Base-by-base conservation (phyloP, 2,888 invertebrate species). In the Ametastegia equiseti region DNA sequence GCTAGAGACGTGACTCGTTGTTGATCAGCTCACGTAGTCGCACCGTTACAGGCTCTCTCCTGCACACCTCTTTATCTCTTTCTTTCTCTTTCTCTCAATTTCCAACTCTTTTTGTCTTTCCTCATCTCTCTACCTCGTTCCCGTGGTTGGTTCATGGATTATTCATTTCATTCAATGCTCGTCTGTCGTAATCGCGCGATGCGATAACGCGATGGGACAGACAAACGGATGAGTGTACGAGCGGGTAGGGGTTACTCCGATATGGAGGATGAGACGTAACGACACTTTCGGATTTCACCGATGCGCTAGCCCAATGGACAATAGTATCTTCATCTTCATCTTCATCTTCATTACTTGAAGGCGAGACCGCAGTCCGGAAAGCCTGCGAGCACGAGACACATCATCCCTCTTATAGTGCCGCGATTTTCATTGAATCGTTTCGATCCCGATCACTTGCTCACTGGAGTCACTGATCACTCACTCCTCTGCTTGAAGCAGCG, bases 401-500 rank as follows among this genome's bases (percentile, higher is more conserved):
- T 50, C 50, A 50, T 33, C 54, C 75, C 54, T 45, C 27, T 75
- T 54, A 57, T 36, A 39, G 39, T 39, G 19, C 39, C 75, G 75
- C 75, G 36, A 71, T 71, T 71, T n/a, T 27, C 47, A 71, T 42
- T 47, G 45, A 71, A 75, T 75, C 78, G 84, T 73, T 82, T 79
- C 67, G 84, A 82, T 54, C 36, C 36, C 54, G 13, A 63, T 45
- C 78, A 79, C 60, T 63, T 39, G 23, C 63, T 79, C 60, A 79
- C 65, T 60, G 60, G 27, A 23, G 33, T 13, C 75, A 83, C 78
- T 39, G 23, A 30, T 75, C 63, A 82, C 85, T 89, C 88, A 91
- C 86, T 91, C 91, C 82, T 91, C 91, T 54, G 91, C 91, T 80
- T 91, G 91, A 42, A 91, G 84, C 71, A 91, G 82, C 75, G 90